phyloP scores from a whole-genome alignment of 2,113 vertebrate species.

The Prunella himalayana region DNA sequence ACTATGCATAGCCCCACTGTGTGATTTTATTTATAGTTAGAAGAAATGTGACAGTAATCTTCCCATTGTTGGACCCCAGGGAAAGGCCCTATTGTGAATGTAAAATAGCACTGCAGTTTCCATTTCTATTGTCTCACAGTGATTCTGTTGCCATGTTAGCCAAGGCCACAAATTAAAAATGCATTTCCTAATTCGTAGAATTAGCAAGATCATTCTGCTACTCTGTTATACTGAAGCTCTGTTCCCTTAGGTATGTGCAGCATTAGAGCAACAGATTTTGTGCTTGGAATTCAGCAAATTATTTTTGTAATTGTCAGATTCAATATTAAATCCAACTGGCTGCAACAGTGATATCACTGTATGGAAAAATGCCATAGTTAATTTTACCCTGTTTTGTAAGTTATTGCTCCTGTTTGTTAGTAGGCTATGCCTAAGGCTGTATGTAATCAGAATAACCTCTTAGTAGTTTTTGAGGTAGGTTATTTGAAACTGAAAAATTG shows the following conservation, averaged over 20 bases:
- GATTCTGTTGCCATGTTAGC: slow-evolving; percentile 25
- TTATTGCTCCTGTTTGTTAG: background rate
- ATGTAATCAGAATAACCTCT: background rate
- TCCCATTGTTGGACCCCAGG: background rate
- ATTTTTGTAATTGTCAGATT: background rate
- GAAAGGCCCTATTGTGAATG: background rate
- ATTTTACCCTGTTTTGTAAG: background rate
- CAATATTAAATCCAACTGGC: background rate
- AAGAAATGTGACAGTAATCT: background rate
- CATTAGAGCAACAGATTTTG: background rate
- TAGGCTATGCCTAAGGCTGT: background rate
- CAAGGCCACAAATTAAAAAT: background rate
- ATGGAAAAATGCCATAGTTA: background rate
- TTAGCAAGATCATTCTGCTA: background rate
- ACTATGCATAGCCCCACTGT: background rate
- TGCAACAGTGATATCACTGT: background rate
- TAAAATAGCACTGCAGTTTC: slow-evolving; percentile 15
- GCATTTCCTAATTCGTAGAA: background rate
- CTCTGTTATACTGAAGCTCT: background rate
- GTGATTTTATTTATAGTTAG: background rate
- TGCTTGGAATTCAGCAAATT: background rate
- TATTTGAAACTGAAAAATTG: background rate
- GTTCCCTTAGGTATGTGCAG: background rate
- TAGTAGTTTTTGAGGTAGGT: background rate
- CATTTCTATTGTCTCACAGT: background rate